Percentiles rank a stretch among this genome's conserved stretches.
phyloP scores from a whole-genome alignment of 2,888 invertebrate genomes.

The Rhagonycha lutea region DNA sequence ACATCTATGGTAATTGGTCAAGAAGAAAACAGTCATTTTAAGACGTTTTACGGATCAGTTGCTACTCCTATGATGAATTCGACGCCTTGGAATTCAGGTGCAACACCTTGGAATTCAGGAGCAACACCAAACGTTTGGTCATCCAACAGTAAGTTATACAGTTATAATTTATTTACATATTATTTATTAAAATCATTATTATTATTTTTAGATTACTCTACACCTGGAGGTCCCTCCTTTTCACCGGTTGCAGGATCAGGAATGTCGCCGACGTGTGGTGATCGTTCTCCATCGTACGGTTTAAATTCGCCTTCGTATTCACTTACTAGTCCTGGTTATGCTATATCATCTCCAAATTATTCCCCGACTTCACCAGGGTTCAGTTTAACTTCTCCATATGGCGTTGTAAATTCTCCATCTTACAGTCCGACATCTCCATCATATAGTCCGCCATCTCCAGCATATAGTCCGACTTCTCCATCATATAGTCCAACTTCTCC shows the following conservation, averaged over 20 bases:
- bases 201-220: slow-evolving; percentile 84
- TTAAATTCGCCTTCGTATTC: slow-evolving; percentile 70
- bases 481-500: not conserved
- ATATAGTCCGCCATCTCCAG: too few relatives aligned
- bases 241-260: slow-evolving; percentile 96
- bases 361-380: slow-evolving; percentile 62
- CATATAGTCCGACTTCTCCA: not conserved
- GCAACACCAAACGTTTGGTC: slow-evolving; percentile 85
- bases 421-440: slow-evolving; percentile 65
- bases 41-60: slow-evolving; percentile 79
- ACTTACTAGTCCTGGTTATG: slow-evolving; percentile 67
- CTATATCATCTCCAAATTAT: slow-evolving; percentile 62
- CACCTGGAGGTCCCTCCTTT: slow-evolving; percentile 95
- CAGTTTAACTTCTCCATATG: not conserved
- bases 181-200: slow-evolving; percentile 43
- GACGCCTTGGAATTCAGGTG: slow-evolving; percentile 89
- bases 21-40: slow-evolving; percentile 75
- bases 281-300: slow-evolving; percentile 75
- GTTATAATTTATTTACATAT: slow-evolving; percentile 10
- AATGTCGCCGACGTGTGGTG: slow-evolving; percentile 81
- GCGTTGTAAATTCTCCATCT: slow-evolving; percentile 55
- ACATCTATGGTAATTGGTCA: slow-evolving; percentile 95
- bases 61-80: slow-evolving; percentile 88
- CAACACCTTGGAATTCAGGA: slow-evolving; percentile 84
- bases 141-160: slow-evolving; percentile 65